These are phyloP conservation scores for Gonatopus flavifemur DNA, from an alignment of 1,140 invertebrate species.

Conservation along the genomic window DNA sequence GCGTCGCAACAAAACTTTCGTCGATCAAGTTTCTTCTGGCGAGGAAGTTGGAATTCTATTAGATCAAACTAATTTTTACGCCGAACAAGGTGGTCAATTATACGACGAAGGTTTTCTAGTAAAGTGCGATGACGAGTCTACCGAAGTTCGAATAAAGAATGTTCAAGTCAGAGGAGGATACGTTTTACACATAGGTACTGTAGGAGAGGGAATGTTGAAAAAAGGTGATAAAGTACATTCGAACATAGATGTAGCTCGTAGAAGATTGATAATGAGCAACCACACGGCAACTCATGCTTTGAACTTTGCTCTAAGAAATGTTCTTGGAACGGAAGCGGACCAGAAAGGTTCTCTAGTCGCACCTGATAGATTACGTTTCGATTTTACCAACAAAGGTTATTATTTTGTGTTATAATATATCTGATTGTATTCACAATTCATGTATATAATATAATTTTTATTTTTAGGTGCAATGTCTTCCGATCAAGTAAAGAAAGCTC, in stretches of 20 bases:
- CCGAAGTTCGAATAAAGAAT: slow-evolving; percentile 92
- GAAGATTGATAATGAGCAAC: slow-evolving; percentile 95
- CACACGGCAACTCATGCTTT: slow-evolving; percentile 98
- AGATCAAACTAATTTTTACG: slow-evolving; percentile 94
- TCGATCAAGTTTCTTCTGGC: slow-evolving; percentile 78
- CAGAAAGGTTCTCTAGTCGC: slow-evolving; percentile 98
- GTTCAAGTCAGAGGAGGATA: slow-evolving; percentile 97
- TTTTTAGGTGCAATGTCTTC: slow-evolving; percentile 74
- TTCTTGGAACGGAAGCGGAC: slow-evolving; percentile 88
- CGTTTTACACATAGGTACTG: slow-evolving; percentile 85
- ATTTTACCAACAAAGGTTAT: slow-evolving; percentile 89
- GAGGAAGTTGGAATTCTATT: slow-evolving; percentile 92
- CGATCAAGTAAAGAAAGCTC: slow-evolving; percentile 83
- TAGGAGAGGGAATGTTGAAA: slow-evolving; percentile 79
- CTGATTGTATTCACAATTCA: background rate
- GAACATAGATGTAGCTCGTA: slow-evolving; percentile 80
- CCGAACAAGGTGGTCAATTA: slow-evolving; percentile 98
- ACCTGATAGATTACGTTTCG: slow-evolving; percentile 93
- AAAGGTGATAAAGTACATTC: slow-evolving; percentile 86
- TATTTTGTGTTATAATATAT: background rate
- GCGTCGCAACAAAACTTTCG: slow-evolving; percentile 82
- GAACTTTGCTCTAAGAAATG: slow-evolving; percentile 90
- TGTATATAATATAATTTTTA: slow-evolving; percentile 5
- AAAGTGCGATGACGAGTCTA: slow-evolving; percentile 81
- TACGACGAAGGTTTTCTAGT: slow-evolving; percentile 95